phyloP scores from a whole-genome alignment of 2,888 invertebrate species.

The Drosophila recens region DNA sequence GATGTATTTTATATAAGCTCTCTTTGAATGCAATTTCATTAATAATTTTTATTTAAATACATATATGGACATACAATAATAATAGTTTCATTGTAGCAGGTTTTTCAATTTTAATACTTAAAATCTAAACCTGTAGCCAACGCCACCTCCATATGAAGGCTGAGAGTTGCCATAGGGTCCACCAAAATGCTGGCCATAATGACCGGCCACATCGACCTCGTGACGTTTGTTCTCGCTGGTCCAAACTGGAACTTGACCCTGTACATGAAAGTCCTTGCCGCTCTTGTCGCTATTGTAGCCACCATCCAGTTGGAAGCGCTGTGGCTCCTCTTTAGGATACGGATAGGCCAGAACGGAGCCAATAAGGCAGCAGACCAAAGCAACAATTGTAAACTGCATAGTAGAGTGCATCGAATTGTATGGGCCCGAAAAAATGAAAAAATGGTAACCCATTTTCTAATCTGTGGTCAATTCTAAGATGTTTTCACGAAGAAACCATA shows the following conservation, averaged over 20 bases:
- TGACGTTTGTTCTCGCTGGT: slow-evolving; percentile 78
- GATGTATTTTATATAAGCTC: not conserved
- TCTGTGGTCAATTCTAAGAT: too few species aligned
- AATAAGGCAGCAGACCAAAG: slow-evolving; percentile 40
- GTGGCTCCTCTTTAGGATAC: slow-evolving; percentile 12
- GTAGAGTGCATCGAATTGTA: too few species aligned
- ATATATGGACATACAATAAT: not conserved
- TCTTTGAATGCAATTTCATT: not conserved
- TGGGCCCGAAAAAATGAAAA: too few species aligned
- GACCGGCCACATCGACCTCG: slow-evolving; percentile 67
- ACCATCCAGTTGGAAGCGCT: slow-evolving; percentile 40
- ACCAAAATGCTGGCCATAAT: slow-evolving; percentile 77
- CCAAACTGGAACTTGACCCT: slow-evolving; percentile 71
- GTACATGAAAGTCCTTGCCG: slow-evolving; percentile 63
- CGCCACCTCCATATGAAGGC: slow-evolving; percentile 61
- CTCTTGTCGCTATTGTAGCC: slow-evolving; percentile 53
- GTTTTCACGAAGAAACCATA: too few species aligned
- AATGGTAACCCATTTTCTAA: too few species aligned
- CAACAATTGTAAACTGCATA: slow-evolving; percentile 37
- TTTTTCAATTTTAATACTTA: not conserved
- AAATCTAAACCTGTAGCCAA: slow-evolving; percentile 53
- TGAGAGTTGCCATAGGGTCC: slow-evolving; percentile 80
- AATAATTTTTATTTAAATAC: slow-evolving; percentile 29
- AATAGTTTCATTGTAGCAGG: not conserved
- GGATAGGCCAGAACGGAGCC: slow-evolving; percentile 39